These are phyloP conservation scores for Tigriopus californicus DNA, from an alignment of 2,888 invertebrate species.

Conservation along the genomic window DNA sequence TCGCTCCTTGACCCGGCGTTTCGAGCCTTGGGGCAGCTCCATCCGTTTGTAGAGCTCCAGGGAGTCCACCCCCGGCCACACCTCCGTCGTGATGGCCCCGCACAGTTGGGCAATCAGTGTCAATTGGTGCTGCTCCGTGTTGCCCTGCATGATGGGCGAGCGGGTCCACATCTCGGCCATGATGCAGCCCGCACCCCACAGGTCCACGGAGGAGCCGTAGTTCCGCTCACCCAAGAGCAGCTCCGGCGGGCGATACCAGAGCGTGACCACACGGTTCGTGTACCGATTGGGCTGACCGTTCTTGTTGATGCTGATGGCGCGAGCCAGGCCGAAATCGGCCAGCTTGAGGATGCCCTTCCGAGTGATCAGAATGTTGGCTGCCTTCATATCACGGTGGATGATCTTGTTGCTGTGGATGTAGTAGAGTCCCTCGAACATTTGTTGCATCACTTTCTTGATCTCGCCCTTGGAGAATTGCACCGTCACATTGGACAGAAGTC, in stretches of 20 bases:
- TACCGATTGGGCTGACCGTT: slow-evolving; percentile 67
- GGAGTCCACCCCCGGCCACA: slow-evolving; percentile 82
- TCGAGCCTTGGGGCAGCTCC: slow-evolving; percentile 68
- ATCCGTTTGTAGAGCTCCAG: slow-evolving; percentile 71
- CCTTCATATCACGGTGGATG: slow-evolving; percentile 52
- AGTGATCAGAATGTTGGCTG: slow-evolving; percentile 92
- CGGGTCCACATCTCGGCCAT: slow-evolving; percentile 99
- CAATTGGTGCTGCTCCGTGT: slow-evolving; percentile 87
- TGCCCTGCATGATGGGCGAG: slow-evolving; percentile 67
- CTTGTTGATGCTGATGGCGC: slow-evolving; percentile 76
- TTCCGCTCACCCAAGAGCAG: slow-evolving; percentile 42
- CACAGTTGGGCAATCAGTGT: slow-evolving; percentile 86
- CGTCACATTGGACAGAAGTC: slow-evolving; percentile 76
- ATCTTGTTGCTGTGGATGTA: slow-evolving; percentile 89
- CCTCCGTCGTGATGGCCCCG: slow-evolving; percentile 78
- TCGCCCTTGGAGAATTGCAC: slow-evolving; percentile 91
- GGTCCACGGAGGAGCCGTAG: slow-evolving; percentile 90
- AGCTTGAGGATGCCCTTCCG: slow-evolving; percentile 82
- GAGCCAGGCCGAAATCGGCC: slow-evolving; percentile 91
- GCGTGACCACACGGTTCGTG: slow-evolving; percentile 91
- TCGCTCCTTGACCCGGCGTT: slow-evolving; percentile 51
- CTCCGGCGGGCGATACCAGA: slow-evolving; percentile 74
- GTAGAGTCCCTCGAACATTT: slow-evolving; percentile 68
- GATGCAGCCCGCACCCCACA: slow-evolving; percentile 84
- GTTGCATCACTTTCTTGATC: slow-evolving; percentile 84